Evolutionary conservation across 2,113 vertebrate species (phyloP).

Genomic region (Myodes glareolus): DNA sequence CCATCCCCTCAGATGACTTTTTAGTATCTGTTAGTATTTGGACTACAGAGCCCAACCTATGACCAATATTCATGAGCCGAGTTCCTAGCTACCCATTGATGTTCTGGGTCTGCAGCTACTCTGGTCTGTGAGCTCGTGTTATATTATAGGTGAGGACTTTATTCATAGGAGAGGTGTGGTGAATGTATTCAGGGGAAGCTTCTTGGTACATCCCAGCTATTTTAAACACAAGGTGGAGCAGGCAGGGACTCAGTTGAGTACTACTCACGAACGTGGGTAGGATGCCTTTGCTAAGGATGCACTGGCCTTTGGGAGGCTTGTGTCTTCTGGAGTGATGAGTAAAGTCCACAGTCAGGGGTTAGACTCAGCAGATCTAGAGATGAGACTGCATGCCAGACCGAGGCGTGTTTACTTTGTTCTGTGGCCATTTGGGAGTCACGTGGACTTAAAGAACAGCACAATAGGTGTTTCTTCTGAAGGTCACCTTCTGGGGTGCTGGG

Average conservation of each 20-base stretch:
- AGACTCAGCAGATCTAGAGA: neutral
- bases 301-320: neutral
- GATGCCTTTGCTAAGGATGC: neutral
- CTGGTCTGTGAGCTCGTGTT: neutral
- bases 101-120: neutral
- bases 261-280: neutral
- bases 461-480: neutral
- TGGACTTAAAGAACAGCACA: neutral
- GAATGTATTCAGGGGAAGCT: neutral
- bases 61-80: neutral
- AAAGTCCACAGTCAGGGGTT: neutral
- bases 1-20: neutral
- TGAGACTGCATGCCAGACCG: neutral
- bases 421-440: neutral
- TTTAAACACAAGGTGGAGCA: neutral
- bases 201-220: neutral
- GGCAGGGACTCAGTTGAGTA: neutral
- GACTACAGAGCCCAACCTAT: neutral
- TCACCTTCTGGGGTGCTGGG: neutral
- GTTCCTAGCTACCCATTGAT: neutral
- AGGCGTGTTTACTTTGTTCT: neutral
- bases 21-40: neutral
- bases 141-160: neutral
- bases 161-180: neutral
- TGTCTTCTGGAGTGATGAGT: neutral